Percentiles rank a stretch among this genome's conserved stretches.
These are phyloP conservation scores for Augiades crinisus DNA, from an alignment of 2,888 invertebrate genomes.

Conservation along the genomic window DNA sequence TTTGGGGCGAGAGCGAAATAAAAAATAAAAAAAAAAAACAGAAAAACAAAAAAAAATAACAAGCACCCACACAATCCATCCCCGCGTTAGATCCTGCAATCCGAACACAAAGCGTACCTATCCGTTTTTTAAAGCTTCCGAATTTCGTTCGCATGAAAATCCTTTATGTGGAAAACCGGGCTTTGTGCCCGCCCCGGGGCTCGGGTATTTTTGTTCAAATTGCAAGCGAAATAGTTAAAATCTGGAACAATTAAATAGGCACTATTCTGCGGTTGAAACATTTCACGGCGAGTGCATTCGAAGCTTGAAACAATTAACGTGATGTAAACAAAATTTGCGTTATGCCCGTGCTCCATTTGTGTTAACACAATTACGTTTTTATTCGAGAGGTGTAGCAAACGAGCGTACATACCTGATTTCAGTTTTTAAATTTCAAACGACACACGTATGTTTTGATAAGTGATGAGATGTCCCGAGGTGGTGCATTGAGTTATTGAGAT, in stretches of 20 bases:
- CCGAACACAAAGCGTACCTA: constrained; percentile 23
- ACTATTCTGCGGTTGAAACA: not conserved
- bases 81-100: constrained; percentile 23
- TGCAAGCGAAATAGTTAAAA: constrained; percentile 15
- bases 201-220: constrained; percentile 17
- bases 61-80: constrained; percentile 17
- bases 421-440: too few relatives aligned
- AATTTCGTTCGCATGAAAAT: constrained; percentile 26
- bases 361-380: too few relatives aligned
- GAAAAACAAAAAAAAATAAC: not conserved
- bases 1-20: not conserved
- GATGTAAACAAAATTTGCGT: not conserved
- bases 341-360: too few relatives aligned
- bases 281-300: not conserved
- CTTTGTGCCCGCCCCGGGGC: constrained; percentile 13
- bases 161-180: constrained; percentile 22
- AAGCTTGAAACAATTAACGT: not conserved
- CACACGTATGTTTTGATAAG: too few relatives aligned
- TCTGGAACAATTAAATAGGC: constrained; percentile 21
- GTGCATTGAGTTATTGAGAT: too few relatives aligned
- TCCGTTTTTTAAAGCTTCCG: constrained; percentile 22
- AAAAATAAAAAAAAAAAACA: constrained; percentile 1
- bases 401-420: too few relatives aligned
- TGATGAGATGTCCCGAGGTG: too few relatives aligned
- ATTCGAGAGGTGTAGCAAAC: too few relatives aligned